Evolutionary conservation across 2,888 invertebrate genomes (phyloP).

Genomic region (Pyrocoelia pectoralis): DNA sequence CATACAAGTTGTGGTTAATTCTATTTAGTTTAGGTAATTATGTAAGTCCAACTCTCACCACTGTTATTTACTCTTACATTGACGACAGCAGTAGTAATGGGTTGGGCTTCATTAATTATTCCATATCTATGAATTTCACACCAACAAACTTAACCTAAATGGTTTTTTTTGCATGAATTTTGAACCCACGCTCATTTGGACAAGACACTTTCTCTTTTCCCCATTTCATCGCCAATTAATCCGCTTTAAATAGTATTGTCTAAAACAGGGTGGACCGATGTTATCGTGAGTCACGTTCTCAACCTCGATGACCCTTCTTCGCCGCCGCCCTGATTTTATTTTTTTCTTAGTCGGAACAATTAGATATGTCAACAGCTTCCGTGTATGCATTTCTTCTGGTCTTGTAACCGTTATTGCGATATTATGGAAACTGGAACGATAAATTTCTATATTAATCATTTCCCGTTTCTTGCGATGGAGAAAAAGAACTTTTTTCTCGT

Average conservation of each 20-base stretch:
- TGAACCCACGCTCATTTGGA: not conserved
- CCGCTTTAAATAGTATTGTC: no score
- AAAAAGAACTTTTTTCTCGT: no score
- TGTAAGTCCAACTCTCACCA: no score
- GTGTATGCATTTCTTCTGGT: not conserved
- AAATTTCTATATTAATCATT: not conserved
- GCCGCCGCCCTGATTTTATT: not conserved
- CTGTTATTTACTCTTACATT: no score
- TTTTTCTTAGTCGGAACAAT: conserved; percentile 21
- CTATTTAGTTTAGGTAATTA: no score
- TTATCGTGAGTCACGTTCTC: conserved; percentile 35
- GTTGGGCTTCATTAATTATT: no score
- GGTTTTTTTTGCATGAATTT: no score
- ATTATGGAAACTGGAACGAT: conserved; percentile 1
- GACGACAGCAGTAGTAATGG: no score
- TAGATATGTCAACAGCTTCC: not conserved
- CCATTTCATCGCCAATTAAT: not conserved
- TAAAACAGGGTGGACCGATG: conserved; percentile 24
- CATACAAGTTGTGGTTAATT: no score
- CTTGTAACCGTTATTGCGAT: conserved; percentile 2
- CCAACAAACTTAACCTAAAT: no score
- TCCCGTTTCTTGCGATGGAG: not conserved
- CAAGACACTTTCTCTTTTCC: not conserved
- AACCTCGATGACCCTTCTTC: conserved; percentile 35
- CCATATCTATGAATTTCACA: no score